Percentiles rank a stretch among this genome's conserved stretches.
Evolutionary conservation across 2,888 invertebrate species (phyloP).

Genomic region (Tanypteryx hageni): DNA sequence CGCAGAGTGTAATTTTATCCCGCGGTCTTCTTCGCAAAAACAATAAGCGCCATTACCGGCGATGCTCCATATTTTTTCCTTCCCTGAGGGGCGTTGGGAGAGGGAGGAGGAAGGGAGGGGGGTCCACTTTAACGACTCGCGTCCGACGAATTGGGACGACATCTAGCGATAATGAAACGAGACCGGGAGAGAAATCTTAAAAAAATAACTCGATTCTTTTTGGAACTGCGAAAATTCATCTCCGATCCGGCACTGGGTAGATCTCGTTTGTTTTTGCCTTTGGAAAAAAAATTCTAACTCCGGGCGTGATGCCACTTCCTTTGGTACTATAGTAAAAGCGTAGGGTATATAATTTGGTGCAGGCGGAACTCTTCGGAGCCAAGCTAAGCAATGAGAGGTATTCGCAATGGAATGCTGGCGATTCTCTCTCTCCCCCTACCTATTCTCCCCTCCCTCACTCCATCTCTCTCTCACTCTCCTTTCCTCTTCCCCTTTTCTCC

Average conservation of each 20-base stretch:
- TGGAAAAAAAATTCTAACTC: not conserved
- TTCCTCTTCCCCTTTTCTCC: not conserved
- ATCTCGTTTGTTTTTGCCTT: not conserved
- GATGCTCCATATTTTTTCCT: not conserved
- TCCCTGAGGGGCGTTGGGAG: not conserved
- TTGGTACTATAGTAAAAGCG: not conserved
- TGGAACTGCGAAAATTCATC: not conserved
- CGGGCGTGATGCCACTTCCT: conserved; percentile 33
- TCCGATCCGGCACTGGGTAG: not conserved
- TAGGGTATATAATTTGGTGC: not conserved
- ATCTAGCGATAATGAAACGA: conserved; percentile 43
- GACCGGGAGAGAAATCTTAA: not conserved
- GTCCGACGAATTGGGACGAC: conserved; percentile 34
- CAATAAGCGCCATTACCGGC: not conserved
- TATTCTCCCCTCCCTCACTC: not conserved
- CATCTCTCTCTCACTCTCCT: not conserved
- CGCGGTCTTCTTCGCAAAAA: not conserved
- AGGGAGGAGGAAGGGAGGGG: not conserved
- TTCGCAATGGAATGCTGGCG: not conserved
- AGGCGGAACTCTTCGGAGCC: not conserved
- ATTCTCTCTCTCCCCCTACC: not conserved
- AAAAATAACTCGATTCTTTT: conserved; percentile 19
- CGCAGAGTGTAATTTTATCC: conserved; percentile 40
- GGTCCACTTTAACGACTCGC: conserved; percentile 31
- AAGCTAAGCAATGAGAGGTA: not conserved